Evolutionary conservation across 2,888 invertebrate species (phyloP), one percentile per base, ranked within the genome.

Genomic region (Therioaphis trifolii): DNA sequence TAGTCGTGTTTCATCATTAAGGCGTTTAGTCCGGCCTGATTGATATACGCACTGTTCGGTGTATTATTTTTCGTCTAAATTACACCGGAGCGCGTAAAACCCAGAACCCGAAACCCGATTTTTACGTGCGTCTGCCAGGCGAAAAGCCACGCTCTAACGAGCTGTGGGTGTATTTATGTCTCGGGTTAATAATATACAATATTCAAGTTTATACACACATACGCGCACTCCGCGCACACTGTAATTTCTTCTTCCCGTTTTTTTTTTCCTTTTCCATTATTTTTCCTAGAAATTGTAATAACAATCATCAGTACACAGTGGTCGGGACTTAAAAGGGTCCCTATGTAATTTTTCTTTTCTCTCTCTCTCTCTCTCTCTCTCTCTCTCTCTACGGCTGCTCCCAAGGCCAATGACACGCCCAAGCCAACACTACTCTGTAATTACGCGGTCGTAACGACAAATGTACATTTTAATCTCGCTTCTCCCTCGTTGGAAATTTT

Each of bases 381-480:
- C 27, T 15, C 24, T 29, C 14, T 61, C 4, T 61, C 29, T 24
- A 15, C 15, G 29, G 27, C 9, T 29, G 46, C 27, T 76, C 29
- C 61, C 76, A 76, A 46, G 76, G 61, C 76, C 29, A 29, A 21
- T 29, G 76, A 29, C 63, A 76, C 76, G 61, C 76, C 76, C 76
- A 76, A 63, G 46, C 63, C 63, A 18, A 63, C 46, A 46, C 63
- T 52, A 24, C 78, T 52, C 52, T 52, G 52, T 78, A 78, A 78
- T 78, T 68, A 68, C 68, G 68, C 40, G 78, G 52, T 52, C 55
- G 52, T 55, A 68, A 78, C 78, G 68, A 78, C 78, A 68, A 40
- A 68, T 52, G 63, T 29, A n/a, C 27, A 21, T 63, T 49, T 63
- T 63, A 14, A n/a, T n/a, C n/a, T n/a, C n/a, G n/a, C n/a, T n/a